These are phyloP conservation scores for Tautogolabrus adspersus DNA, from an alignment of 2,113 vertebrate genomes.

Conservation along the genomic window DNA sequence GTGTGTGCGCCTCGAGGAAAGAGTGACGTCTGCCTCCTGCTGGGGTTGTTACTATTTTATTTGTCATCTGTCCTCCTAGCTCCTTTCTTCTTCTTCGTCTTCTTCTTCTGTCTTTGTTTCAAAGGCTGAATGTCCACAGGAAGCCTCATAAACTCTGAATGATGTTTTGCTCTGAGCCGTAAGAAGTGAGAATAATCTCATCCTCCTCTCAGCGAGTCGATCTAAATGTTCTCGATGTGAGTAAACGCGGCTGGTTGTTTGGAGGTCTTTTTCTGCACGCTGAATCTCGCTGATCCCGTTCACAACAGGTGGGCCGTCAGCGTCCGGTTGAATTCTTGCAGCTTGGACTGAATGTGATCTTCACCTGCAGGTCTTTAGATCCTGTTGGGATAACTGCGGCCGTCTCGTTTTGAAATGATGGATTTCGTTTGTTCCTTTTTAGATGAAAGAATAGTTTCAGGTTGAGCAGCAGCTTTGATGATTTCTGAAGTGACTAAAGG, in stretches of 20 bases:
- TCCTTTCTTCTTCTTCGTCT: neutral
- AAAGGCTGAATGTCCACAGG: neutral
- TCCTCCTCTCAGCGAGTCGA: neutral
- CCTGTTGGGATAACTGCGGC: fast-evolving
- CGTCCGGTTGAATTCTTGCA: neutral
- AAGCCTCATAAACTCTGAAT: neutral
- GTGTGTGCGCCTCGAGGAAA: neutral
- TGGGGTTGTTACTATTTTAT: neutral
- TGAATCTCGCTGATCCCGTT: neutral
- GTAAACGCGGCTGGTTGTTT: neutral
- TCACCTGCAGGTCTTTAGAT: neutral
- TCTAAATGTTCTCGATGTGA: neutral
- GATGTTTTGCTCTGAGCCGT: neutral
- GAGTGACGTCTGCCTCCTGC: neutral
- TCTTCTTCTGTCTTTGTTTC: neutral
- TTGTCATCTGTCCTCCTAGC: neutral
- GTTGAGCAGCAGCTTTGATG: neutral
- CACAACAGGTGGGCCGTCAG: constrained; percentile 31
- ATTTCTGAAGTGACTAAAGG: neutral
- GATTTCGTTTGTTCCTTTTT: no score
- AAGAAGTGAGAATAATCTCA: neutral
- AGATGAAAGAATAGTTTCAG: no score
- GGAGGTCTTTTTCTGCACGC: neutral
- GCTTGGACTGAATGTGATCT: neutral
- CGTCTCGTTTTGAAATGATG: no score